Percentiles rank a stretch among this genome's conserved stretches.
phyloP scores from a whole-genome alignment of 2,113 vertebrate genomes.

The Gorilla gorilla region DNA sequence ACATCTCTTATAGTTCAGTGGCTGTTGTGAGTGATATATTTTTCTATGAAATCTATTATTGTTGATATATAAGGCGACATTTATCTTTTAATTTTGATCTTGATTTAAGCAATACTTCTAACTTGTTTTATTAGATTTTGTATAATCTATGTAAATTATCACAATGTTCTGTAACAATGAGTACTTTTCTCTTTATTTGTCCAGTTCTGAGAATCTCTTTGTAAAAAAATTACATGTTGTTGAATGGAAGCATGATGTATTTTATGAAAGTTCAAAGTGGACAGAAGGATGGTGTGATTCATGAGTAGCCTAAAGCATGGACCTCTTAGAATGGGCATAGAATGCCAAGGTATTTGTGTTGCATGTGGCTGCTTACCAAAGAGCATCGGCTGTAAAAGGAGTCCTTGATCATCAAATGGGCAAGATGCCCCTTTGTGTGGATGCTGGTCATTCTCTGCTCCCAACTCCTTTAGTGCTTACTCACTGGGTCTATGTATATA shows the following conservation, averaged over 20 bases:
- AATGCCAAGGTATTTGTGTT: not conserved
- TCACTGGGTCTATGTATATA: not conserved
- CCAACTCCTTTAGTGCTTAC: not conserved
- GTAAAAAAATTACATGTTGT: not conserved
- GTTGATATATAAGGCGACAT: too few species aligned
- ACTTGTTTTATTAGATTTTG: not conserved
- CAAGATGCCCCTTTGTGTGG: not conserved
- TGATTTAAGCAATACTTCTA: not conserved
- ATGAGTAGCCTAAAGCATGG: not conserved
- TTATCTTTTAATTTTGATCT: not conserved
- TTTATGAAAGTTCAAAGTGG: not conserved
- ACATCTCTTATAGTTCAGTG: not conserved
- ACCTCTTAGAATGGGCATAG: not conserved
- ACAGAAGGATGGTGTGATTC: not conserved
- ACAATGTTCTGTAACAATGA: not conserved
- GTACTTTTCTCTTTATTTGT: not conserved
- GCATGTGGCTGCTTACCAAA: not conserved
- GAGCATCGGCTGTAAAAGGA: not conserved
- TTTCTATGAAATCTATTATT: not conserved
- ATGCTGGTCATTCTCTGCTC: not conserved
- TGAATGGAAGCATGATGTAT: not conserved
- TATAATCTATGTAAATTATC: not conserved
- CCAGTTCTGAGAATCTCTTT: not conserved
- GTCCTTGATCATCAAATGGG: not conserved
- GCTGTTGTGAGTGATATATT: not conserved